Evolutionary conservation across 1,140 invertebrate species (phyloP), one percentile per base, ranked within the genome.

Genomic region (Plectus sambesii): DNA sequence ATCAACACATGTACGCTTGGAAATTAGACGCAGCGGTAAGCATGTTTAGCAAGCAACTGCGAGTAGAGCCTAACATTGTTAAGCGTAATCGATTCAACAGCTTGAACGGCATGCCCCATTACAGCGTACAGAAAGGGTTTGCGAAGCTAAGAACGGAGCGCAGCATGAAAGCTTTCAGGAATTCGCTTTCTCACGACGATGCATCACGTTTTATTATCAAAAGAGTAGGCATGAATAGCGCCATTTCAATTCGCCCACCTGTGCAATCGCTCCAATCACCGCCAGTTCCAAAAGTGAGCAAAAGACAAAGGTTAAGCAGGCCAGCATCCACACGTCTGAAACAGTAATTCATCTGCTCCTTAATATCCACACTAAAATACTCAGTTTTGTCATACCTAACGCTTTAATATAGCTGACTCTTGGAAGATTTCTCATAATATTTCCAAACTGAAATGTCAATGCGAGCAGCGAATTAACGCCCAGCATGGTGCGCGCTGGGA

Each of bases 341-440:
- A 29, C 29, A 23, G 37, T 5, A 48, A 50, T 2, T 17, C 12
- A 17, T 5, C 9, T 5, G 2, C 12, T 27, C 30, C 40, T 37
- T 27, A 3, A 0, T 35, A 12, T 15, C 2, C 20, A 27, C 29
- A 20, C 19, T 17, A 15, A 36, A 25, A 8, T 5, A 9, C 9
- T 39, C 6, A 0, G 15, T 2, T n/a, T 19, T 0, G 15, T 2
- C n/a, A 15, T 36, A 39, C 50, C 43, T 4, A 59, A 23, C 29
- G 52, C 57, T 48, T 50, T 60, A 9, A 53, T 36, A 44, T 56
- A 59, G 20, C 45, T 56, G 19, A 62, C 52, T 9, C 57, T 33
- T 0, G 60, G 60, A 8, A 62, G 47, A 43, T 62, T 62, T 26
- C 60, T 46, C 56, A 63, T 62, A 37, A 62, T 60, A 51, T 62